phyloP scores from a whole-genome alignment of 2,888 invertebrate genomes.

The Papilio gigon region DNA sequence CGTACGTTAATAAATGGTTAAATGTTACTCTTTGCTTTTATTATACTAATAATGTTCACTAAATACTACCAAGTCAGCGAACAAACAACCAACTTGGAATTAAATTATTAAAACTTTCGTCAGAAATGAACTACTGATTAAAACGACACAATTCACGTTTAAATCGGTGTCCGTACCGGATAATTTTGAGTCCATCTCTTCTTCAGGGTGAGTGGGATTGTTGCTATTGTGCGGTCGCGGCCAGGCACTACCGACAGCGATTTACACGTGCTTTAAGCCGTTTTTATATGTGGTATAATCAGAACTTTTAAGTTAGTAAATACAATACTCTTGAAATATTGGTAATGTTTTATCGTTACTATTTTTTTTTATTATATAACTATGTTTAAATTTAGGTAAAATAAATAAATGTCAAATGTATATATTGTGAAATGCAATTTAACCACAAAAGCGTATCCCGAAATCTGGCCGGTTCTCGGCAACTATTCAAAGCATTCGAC shows the following conservation, averaged over 20 bases:
- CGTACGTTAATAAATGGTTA: conserved; percentile 20
- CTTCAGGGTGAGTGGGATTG: no score
- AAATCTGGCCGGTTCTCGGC: conserved; percentile 18
- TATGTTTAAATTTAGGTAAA: background rate
- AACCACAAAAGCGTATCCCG: conserved; percentile 11
- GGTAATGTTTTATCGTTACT: background rate
- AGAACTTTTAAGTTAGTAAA: background rate
- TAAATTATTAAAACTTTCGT: no score
- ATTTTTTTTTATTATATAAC: background rate
- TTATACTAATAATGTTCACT: background rate
- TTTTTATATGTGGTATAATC: no score
- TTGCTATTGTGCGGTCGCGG: no score
- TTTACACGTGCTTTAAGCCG: no score
- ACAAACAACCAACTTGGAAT: no score
- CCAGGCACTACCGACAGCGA: no score
- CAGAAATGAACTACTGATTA: no score
- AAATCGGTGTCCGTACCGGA: no score
- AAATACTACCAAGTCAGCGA: no score
- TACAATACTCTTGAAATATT: background rate
- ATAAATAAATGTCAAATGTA: conserved; percentile 14
- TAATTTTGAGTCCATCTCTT: no score
- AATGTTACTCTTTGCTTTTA: conserved; percentile 16
- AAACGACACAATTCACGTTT: no score
- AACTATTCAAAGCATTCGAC: conserved; percentile 31
- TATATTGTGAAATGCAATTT: conserved; percentile 19